Evolutionary conservation across 2,797 vertebrate species (phyloP).

Genomic region (Notoglanidium macrostoma): DNA sequence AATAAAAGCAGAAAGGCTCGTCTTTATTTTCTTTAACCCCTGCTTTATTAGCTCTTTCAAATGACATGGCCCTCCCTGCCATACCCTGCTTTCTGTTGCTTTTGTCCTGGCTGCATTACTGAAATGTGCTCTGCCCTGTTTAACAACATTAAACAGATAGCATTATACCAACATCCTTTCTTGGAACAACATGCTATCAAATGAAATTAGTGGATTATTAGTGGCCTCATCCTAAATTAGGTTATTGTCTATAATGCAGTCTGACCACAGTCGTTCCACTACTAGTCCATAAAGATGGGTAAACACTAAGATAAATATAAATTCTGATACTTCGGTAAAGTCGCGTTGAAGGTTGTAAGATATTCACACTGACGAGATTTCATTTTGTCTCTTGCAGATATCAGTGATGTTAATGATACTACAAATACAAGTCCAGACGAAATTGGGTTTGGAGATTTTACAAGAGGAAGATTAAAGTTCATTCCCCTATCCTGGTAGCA

Average conservation of each 20-base stretch:
- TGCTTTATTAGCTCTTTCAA: conserved; percentile 39
- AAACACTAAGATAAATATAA: background rate
- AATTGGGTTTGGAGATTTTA: conserved; percentile 27
- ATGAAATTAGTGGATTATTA: conserved; percentile 69
- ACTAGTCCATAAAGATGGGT: conserved; percentile 6
- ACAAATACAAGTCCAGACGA: conserved; percentile 58
- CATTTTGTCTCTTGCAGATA: conserved; percentile 52
- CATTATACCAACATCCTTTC: conserved; percentile 65
- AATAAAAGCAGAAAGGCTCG: conserved; percentile 48
- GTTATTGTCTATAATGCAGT: conserved; percentile 63
- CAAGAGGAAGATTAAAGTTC: conserved; percentile 38
- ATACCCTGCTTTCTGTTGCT: conserved; percentile 15
- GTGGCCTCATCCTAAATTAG: conserved; percentile 58
- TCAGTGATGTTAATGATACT: conserved; percentile 56
- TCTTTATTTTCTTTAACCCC: conserved; percentile 46
- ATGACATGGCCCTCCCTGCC: conserved; percentile 41
- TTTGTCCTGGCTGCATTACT: conserved; percentile 37
- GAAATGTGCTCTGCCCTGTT: conserved; percentile 35
- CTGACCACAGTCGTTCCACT: conserved; percentile 46
- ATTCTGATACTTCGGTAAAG: background rate
- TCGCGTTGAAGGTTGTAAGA: background rate
- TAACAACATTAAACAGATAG: conserved; percentile 57
- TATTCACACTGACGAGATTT: background rate
- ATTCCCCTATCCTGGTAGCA: background rate
- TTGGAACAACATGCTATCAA: conserved; percentile 63